Percentiles rank a stretch among this genome's conserved stretches.
phyloP scores from a whole-genome alignment of 2,888 invertebrate genomes.

The Idaea straminata region DNA sequence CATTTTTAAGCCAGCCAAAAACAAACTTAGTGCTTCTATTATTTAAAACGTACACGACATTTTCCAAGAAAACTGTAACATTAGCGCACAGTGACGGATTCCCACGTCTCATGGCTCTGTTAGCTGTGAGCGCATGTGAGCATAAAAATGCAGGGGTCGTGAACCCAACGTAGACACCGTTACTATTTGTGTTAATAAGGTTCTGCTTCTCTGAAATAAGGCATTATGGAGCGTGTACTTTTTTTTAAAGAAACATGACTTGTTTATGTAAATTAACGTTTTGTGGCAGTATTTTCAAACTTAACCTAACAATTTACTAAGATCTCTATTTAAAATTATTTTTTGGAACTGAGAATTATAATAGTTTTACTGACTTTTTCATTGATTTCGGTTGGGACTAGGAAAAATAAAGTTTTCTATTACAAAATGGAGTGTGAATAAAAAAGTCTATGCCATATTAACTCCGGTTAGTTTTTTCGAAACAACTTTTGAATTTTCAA shows the following conservation, averaged over 20 bases:
- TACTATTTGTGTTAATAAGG: conserved; percentile 11
- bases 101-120: conserved; percentile 20
- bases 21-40: neutral
- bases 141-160: conserved; percentile 29
- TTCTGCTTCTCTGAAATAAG: conserved; percentile 1
- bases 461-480: too few species aligned
- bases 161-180: conserved; percentile 18
- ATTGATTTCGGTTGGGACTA: too few species aligned
- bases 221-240: neutral
- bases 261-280: neutral
- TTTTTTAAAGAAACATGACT: neutral
- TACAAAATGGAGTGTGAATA: too few species aligned
- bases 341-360: neutral
- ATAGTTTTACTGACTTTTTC: too few species aligned
- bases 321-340: too few species aligned
- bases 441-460: too few species aligned
- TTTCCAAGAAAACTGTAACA: conserved; percentile 25
- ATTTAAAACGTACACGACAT: conserved; percentile 7
- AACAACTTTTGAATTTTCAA: too few species aligned
- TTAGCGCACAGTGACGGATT: conserved; percentile 16
- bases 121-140: conserved; percentile 6
- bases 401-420: too few species aligned
- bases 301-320: neutral
- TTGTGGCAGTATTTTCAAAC: neutral
- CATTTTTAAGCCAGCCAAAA: conserved; percentile 5